A percentile compares a stretch with the other conserved stretches of the same genome.
These are phyloP conservation scores for Catotricha subobsoleta DNA, from an alignment of 2,888 invertebrate genomes.

Conservation along the genomic window DNA sequence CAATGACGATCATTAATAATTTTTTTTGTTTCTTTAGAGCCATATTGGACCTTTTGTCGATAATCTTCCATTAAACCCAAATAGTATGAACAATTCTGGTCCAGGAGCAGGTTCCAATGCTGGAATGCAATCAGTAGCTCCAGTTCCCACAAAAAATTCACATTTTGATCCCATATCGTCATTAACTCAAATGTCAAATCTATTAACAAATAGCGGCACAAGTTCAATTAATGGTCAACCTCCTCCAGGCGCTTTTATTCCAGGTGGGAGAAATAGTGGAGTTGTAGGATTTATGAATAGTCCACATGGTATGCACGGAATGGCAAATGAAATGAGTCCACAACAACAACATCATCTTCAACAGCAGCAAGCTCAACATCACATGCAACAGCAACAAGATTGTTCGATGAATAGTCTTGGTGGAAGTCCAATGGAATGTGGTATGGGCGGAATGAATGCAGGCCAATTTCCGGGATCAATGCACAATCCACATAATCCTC, in stretches of 20 bases:
- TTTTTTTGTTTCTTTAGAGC: too few relatives aligned
- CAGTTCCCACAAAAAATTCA: constrained; percentile 40
- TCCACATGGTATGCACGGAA: constrained; percentile 8
- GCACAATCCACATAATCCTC: constrained; percentile 11
- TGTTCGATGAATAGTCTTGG: too few relatives aligned
- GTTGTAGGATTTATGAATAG: constrained; percentile 25
- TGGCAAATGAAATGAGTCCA: neutral
- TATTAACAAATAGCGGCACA: constrained; percentile 58
- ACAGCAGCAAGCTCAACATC: constrained; percentile 1
- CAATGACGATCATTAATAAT: too few relatives aligned
- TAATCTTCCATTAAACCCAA: constrained; percentile 48
- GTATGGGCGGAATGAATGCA: neutral
- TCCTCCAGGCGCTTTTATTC: constrained; percentile 27
- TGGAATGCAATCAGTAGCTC: constrained; percentile 15
- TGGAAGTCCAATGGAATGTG: too few relatives aligned
- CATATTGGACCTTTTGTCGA: too few relatives aligned
- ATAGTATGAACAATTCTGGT: too few relatives aligned
- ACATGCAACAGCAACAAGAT: neutral
- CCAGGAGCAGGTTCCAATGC: constrained; percentile 21
- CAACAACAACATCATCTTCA: constrained; percentile 7
- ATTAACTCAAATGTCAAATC: constrained; percentile 87
- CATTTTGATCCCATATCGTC: constrained; percentile 89
- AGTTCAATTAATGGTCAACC: constrained; percentile 39
- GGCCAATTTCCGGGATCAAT: neutral
- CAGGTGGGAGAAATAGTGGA: constrained; percentile 23